Evolutionary conservation across 2,888 invertebrate genomes (phyloP).

Genomic region (Hydropsyche betteni): DNA sequence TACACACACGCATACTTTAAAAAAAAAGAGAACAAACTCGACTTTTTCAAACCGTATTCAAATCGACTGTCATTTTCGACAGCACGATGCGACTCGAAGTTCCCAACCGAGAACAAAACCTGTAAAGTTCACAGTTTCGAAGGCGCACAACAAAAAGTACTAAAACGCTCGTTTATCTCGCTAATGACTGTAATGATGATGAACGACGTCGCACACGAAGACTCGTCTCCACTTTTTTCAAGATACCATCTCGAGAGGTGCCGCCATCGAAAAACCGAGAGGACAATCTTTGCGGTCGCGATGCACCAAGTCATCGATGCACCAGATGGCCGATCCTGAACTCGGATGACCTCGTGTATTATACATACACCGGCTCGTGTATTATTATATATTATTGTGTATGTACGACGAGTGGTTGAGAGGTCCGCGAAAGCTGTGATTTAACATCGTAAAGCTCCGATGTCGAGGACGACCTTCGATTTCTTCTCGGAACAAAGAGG

Average conservation of each 20-base stretch:
- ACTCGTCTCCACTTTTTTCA: not conserved
- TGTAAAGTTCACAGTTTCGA: not conserved
- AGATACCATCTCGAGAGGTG: not conserved
- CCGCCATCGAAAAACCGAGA: not conserved
- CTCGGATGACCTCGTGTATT: no score
- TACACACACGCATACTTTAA: not conserved
- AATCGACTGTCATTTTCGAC: no score
- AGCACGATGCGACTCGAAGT: not conserved
- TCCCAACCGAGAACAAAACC: not conserved
- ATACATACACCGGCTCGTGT: no score
- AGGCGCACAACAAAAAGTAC: not conserved
- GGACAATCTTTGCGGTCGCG: not conserved
- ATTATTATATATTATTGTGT: no score
- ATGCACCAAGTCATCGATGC: slow-evolving; percentile 1
- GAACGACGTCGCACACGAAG: not conserved
- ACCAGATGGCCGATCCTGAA: slow-evolving; percentile 4
- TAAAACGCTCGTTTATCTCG: slow-evolving; percentile 9
- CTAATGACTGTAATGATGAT: slow-evolving; percentile 20
- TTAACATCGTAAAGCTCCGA: no score
- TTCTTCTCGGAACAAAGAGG: no score
- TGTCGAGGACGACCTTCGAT: no score
- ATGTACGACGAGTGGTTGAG: no score
- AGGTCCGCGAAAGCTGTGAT: no score
- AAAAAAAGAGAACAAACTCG: not conserved
- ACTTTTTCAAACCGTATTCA: no score